Conservation (phyloP, 2,888 invertebrate species). For the Calliphora vomitoria region DNA sequence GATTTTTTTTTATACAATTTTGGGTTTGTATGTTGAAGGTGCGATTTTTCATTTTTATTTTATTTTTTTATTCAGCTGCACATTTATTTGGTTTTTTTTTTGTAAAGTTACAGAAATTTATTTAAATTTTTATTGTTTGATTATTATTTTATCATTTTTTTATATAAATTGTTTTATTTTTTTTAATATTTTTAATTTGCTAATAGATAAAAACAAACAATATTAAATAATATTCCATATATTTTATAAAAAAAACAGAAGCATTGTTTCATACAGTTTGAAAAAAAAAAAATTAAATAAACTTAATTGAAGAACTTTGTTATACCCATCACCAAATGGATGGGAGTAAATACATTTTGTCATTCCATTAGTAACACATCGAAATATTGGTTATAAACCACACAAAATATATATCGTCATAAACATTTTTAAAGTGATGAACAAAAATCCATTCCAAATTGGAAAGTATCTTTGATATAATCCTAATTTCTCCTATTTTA, state of each 20-base stretch:
- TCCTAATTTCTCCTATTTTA: too few relatives aligned
- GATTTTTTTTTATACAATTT: neutral
- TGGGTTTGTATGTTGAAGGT: slow-evolving; percentile 44
- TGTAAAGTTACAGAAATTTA: neutral
- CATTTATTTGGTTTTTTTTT: neutral
- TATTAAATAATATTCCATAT: neutral
- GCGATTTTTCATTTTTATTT: slow-evolving; percentile 4
- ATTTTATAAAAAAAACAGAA: neutral
- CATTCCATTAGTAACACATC: too few relatives aligned
- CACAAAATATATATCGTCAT: too few relatives aligned
- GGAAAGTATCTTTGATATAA: too few relatives aligned
- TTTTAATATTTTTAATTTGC: slow-evolving; percentile 23
- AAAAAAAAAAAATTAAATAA: too few relatives aligned
- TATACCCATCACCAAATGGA: too few relatives aligned
- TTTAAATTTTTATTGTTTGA: neutral
- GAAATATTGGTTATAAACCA: too few relatives aligned
- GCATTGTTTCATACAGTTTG: neutral
- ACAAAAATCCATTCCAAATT: too few relatives aligned
- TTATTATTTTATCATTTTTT: neutral
- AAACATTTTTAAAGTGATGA: too few relatives aligned
- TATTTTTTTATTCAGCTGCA: neutral
- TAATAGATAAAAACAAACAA: neutral
- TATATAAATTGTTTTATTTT: neutral
- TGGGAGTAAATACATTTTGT: too few relatives aligned
- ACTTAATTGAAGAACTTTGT: too few relatives aligned